Evolutionary conservation across 2,113 vertebrate species (phyloP).

Genomic region (Sinosuthora webbiana): DNA sequence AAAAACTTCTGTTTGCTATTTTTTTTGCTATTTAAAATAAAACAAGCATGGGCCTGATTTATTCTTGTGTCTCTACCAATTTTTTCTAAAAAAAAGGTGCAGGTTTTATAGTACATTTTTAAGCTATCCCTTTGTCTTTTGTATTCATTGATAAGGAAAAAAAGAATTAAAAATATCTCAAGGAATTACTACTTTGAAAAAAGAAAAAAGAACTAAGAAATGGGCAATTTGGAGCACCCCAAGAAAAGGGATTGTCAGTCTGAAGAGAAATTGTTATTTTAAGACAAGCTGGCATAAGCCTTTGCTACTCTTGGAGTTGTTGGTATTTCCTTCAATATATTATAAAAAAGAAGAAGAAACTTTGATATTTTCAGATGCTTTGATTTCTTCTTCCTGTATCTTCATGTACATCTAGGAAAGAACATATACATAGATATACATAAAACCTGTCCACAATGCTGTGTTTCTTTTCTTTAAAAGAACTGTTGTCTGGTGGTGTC

Average conservation of each 20-base stretch:
- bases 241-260: not conserved
- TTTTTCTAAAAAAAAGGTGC: not conserved
- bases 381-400: not conserved
- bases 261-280: not conserved
- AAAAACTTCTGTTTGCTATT: not conserved
- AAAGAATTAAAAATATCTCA: not conserved
- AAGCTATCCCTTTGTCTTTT: not conserved
- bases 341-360: not conserved
- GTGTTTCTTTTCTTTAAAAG: not conserved
- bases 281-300: not conserved
- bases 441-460: not conserved
- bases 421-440: not conserved
- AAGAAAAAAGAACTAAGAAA: not conserved
- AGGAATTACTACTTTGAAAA: not conserved
- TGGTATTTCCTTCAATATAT: not conserved
- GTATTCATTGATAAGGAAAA: not conserved
- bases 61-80: not conserved
- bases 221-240: not conserved
- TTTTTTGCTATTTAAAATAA: not conserved
- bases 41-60: not conserved
- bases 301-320: not conserved
- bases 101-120: not conserved
- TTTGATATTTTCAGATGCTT: not conserved
- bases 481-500: too few relatives aligned
- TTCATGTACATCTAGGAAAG: conserved; percentile 45